phyloP scores from a whole-genome alignment of 2,113 vertebrate species.

The Sorex fumeus region DNA sequence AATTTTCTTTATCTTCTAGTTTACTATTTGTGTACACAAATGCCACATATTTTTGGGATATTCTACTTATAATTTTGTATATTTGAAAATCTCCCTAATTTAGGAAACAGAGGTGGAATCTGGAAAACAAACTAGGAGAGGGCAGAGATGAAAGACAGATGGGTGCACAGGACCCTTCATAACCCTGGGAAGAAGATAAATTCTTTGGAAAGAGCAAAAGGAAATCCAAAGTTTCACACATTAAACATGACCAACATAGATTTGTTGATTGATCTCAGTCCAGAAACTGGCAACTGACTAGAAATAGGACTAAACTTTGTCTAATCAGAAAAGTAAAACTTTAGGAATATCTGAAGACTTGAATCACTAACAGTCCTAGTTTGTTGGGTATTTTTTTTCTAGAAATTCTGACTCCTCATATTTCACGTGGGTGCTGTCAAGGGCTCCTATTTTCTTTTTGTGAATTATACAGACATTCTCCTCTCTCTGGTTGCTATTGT shows the following conservation, averaged over 20 bases:
- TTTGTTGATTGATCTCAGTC: background rate
- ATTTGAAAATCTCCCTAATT: constrained; percentile 14
- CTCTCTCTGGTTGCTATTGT: background rate
- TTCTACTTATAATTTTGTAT: constrained; percentile 3
- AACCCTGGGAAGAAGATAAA: background rate
- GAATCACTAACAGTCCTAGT: background rate
- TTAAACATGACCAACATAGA: background rate
- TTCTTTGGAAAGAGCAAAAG: background rate
- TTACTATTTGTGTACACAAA: no score
- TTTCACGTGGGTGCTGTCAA: background rate
- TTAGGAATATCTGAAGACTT: background rate
- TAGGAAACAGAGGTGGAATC: background rate
- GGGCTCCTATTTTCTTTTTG: background rate
- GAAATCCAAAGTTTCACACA: background rate
- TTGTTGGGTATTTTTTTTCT: background rate
- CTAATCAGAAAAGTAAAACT: constrained; percentile 40
- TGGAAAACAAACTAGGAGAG: background rate
- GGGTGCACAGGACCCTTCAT: no score
- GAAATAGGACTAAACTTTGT: constrained; percentile 22
- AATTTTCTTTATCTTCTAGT: no score
- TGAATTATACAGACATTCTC: background rate
- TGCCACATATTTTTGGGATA: background rate
- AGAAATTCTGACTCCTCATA: background rate
- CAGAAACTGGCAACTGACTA: background rate
- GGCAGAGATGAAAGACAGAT: background rate